Base-by-base conservation (phyloP, 2,113 vertebrate species). In the Paralichthys olivaceus region DNA sequence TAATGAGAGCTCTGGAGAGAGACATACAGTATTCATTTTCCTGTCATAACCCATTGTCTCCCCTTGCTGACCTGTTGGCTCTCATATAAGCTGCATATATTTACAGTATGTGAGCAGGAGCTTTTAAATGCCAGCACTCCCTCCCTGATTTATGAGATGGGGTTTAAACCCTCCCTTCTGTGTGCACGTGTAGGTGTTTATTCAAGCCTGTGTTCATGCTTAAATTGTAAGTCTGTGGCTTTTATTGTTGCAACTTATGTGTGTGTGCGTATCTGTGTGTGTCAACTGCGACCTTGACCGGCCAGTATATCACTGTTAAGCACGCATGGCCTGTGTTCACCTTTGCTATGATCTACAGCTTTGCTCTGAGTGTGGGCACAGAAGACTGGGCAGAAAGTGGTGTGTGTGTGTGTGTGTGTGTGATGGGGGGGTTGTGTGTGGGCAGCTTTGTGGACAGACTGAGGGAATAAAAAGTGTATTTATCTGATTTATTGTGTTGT, bases 1-100 rank as follows among this genome's bases (percentile, higher is more conserved):
- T 53, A 20, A 26, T 61, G 32, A 25, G 4, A 60, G 53, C 66
- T 57, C 29, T 29, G 32, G n/a, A 72, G 37, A 65, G 53, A 56
- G 61, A 55, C 7, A 6, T 69, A 12, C 53, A 32, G 49, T 72
- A 67, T 79, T 84, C 15, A 72, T 79, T 78, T 64, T 51, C 60
- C 51, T 40, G 29, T 54, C 28, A 63, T 75, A 59, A 59, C 66
- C 58, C 54, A 63, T 25, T 43, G 56, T 73, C 64, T 81, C 60
- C 65, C 69, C 60, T 53, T 37, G 2, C 61, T 88, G 81, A 83
- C 77, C 81, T 67, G 65, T 19, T 59, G 15, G 26, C 47, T 69
- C 70, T 75, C 62, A 78, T 78, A 78, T 69, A 75, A 26, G 12
- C 65, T 79, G 80, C 75, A 82, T 87, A 72, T 77, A 87, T 81